Evolutionary conservation across 2,888 invertebrate species (phyloP).

Genomic region (Diplazon laetatorius): DNA sequence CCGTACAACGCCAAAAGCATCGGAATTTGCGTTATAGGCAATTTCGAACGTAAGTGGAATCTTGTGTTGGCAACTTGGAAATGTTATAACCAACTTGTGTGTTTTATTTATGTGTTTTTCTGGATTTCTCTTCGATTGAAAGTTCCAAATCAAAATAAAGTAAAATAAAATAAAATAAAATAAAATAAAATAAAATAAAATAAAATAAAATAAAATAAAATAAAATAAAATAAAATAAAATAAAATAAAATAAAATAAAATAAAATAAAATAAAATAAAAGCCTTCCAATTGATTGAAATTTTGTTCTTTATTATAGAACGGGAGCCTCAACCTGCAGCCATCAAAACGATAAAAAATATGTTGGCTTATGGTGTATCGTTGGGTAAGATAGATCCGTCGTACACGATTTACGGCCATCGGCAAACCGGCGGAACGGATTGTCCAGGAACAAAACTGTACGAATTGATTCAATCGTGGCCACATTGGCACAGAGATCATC

Average conservation of each 20-base stretch:
- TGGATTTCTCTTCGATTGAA: background rate
- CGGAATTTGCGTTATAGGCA: slow-evolving; percentile 89
- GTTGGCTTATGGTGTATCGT: slow-evolving; percentile 85
- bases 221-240: no score
- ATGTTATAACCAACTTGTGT: background rate
- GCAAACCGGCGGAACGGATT: slow-evolving; percentile 71
- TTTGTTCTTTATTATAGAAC: slow-evolving; percentile 64
- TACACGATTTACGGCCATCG: slow-evolving; percentile 87
- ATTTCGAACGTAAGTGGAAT: slow-evolving; percentile 83
- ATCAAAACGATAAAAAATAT: slow-evolving; percentile 85
- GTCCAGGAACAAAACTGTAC: slow-evolving; percentile 76
- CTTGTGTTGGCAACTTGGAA: background rate
- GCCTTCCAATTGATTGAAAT: no score
- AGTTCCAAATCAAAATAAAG: background rate
- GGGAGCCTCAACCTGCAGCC: slow-evolving; percentile 71
- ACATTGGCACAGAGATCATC: slow-evolving; percentile 65
- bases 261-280: no score
- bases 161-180: no score
- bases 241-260: no score
- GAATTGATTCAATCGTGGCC: slow-evolving; percentile 74
- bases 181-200: no score
- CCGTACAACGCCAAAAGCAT: slow-evolving; percentile 87
- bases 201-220: no score
- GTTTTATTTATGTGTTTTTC: background rate
- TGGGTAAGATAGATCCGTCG: slow-evolving; percentile 85